Evolutionary conservation across 2,797 vertebrate species (phyloP).

Genomic region (Podarcis lilfordi): DNA sequence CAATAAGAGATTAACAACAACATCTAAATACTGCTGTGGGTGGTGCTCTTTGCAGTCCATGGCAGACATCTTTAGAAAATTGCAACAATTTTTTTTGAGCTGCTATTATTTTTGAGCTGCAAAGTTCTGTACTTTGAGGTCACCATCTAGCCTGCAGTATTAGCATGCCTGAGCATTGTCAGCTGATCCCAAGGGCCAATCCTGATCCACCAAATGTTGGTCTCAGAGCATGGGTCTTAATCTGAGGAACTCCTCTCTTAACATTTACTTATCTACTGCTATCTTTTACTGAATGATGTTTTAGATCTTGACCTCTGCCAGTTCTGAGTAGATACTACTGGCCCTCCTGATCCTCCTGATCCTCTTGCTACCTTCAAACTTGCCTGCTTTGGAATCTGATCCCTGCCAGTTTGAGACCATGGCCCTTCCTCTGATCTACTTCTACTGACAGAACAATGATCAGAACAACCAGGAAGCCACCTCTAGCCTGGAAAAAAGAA

Average conservation of each 20-base stretch:
- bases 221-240: background rate
- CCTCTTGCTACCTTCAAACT: background rate
- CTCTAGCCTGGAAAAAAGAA: no score
- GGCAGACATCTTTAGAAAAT: no score
- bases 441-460: no score
- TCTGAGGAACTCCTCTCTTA: background rate
- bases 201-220: no score
- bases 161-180: background rate
- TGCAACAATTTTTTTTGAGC: no score
- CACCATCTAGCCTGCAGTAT: background rate
- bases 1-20: no score
- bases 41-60: no score
- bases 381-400: background rate
- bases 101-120: no score
- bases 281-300: background rate
- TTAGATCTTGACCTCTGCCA: background rate
- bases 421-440: background rate
- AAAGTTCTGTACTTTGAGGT: no score
- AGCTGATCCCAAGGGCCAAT: background rate
- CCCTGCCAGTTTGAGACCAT: background rate
- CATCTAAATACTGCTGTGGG: no score
- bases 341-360: background rate
- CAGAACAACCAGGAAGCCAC: no score
- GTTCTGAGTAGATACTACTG: background rate
- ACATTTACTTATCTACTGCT: background rate